These are phyloP conservation scores for Penaeus japonicus DNA, from an alignment of 1,140 invertebrate genomes.

Conservation along the genomic window DNA sequence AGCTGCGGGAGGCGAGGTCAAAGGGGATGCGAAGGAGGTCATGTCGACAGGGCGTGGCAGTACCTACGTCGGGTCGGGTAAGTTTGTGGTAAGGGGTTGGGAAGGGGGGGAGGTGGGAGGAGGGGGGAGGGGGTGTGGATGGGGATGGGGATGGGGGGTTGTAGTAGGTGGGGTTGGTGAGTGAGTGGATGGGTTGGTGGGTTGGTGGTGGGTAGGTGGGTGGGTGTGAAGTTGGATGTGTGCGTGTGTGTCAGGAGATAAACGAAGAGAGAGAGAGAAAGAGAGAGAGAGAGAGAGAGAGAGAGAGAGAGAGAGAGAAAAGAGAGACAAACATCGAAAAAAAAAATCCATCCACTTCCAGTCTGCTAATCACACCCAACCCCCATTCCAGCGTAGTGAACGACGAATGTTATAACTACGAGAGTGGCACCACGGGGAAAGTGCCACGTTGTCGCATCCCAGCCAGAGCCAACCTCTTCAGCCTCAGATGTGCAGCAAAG, in stretches of 20 bases:
- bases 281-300: too few species aligned
- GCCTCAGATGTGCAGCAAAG: constrained; percentile 16
- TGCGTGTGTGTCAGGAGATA: too few species aligned
- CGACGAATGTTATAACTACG: constrained; percentile 68
- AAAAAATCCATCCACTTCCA: constrained; percentile 18
- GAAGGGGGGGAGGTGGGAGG: background rate
- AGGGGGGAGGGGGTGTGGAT: background rate
- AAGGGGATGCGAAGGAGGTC: constrained; percentile 84
- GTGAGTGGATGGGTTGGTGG: too few species aligned
- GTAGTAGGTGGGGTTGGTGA: background rate
- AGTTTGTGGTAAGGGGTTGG: constrained; percentile 47
- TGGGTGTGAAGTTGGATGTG: too few species aligned
- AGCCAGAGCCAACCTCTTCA: constrained; percentile 50
- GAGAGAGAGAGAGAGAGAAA: too few species aligned
- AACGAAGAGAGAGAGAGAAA: too few species aligned
- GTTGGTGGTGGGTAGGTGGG: too few species aligned
- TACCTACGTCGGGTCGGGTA: constrained; percentile 85
- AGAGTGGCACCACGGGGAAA: constrained; percentile 67
- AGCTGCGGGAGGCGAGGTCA: constrained; percentile 82
- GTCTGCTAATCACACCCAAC: too few species aligned
- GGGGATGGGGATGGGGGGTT: background rate
- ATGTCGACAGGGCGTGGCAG: constrained; percentile 90
- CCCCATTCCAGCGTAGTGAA: constrained; percentile 64
- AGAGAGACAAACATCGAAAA: too few species aligned
- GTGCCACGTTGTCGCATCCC: constrained; percentile 65